A percentile compares a stretch with the other conserved stretches of the same genome.
These are phyloP conservation scores for Calliopsis andreniformis DNA, from an alignment of 1,140 invertebrate genomes.

Conservation along the genomic window DNA sequence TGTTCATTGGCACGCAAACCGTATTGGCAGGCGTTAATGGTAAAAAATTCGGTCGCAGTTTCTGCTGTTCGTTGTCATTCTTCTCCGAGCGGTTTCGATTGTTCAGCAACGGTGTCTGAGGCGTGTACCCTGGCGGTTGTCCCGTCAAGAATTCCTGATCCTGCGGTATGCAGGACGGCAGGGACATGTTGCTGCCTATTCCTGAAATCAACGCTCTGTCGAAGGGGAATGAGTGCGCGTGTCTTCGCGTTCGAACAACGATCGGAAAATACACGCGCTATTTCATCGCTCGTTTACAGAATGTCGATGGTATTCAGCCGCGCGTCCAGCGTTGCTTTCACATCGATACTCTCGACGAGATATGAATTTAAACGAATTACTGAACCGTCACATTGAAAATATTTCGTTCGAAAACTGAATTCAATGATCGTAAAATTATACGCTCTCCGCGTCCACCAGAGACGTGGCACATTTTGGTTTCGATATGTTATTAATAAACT, in stretches of 20 bases:
- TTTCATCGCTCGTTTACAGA: background rate
- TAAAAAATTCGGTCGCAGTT: constrained; percentile 62
- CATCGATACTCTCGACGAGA: constrained; percentile 17
- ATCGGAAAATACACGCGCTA: background rate
- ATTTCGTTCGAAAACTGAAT: constrained; percentile 39
- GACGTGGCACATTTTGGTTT: constrained; percentile 11
- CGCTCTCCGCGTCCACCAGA: constrained; percentile 17
- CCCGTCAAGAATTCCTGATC: constrained; percentile 69
- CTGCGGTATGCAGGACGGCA: constrained; percentile 73
- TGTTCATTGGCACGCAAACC: constrained; percentile 63
- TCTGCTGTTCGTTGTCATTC: constrained; percentile 32
- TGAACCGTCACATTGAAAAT: constrained; percentile 35
- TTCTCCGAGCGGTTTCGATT: constrained; percentile 16
- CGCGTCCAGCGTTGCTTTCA: constrained; percentile 4
- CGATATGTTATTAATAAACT: constrained; percentile 30
- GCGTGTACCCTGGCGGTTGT: background rate
- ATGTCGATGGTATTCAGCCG: constrained; percentile 16
- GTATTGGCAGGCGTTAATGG: constrained; percentile 73
- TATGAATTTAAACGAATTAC: constrained; percentile 35
- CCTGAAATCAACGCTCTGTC: constrained; percentile 72
- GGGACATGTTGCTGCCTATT: constrained; percentile 77
- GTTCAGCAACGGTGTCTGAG: background rate
- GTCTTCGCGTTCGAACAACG: background rate
- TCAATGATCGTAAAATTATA: constrained; percentile 48
- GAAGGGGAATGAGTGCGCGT: background rate